Evolutionary conservation across 2,888 invertebrate genomes (phyloP).

Genomic region (Lacanobia oleracea): DNA sequence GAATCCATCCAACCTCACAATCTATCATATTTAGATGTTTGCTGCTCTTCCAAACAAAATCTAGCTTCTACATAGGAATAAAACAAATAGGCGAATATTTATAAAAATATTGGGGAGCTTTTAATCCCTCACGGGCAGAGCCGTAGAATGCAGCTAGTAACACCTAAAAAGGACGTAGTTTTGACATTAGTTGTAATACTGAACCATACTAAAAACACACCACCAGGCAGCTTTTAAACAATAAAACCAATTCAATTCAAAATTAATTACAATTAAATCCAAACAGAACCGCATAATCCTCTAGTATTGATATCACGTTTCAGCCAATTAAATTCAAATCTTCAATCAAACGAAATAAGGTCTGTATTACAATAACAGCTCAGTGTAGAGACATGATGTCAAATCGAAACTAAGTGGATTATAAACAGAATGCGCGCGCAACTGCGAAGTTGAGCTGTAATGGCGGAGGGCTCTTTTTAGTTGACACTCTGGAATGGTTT

Average conservation of each 20-base stretch:
- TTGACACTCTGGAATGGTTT: conserved; percentile 31
- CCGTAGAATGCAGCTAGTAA: no score
- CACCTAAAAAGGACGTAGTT: no score
- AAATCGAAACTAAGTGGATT: conserved; percentile 83
- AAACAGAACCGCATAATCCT: conserved; percentile 28
- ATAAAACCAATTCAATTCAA: conserved; percentile 7
- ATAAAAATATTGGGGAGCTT: no score
- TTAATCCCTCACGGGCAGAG: no score
- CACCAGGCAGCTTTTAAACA: not conserved
- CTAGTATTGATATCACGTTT: conserved; percentile 40
- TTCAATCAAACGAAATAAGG: not conserved
- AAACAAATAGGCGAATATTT: no score
- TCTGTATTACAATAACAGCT: conserved; percentile 24
- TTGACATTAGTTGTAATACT: no score
- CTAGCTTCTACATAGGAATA: no score
- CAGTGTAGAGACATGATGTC: conserved; percentile 38
- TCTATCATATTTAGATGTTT: no score
- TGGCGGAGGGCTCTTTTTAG: conserved; percentile 75
- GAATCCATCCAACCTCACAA: no score
- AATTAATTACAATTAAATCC: conserved; percentile 27
- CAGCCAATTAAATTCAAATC: conserved; percentile 19
- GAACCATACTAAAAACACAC: no score
- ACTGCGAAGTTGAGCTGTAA: conserved; percentile 71
- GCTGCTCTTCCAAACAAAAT: no score
- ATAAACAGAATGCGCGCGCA: conserved; percentile 88